Evolutionary conservation across 1,140 invertebrate species (phyloP).

Genomic region (Cydia pomonella): DNA sequence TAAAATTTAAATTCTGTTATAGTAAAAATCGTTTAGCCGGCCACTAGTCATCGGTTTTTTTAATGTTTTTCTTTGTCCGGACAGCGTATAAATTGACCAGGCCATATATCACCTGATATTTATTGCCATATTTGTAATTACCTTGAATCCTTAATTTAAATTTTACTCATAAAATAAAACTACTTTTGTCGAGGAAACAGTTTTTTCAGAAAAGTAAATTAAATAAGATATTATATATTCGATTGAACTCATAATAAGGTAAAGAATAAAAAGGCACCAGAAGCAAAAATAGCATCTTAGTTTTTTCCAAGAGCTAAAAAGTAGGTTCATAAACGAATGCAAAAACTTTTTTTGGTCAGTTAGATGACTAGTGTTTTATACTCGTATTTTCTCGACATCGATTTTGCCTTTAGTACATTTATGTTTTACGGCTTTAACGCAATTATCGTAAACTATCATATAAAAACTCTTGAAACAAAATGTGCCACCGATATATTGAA

Average conservation of each 20-base stretch:
- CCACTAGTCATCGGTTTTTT: conserved; percentile 68
- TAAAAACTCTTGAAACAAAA: too few species aligned
- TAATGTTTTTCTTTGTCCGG: conserved; percentile 61
- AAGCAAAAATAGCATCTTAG: not conserved
- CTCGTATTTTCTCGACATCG: too few species aligned
- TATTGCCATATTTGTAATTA: conserved; percentile 33
- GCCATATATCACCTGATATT: conserved; percentile 27
- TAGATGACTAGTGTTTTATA: too few species aligned
- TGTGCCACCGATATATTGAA: too few species aligned
- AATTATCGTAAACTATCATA: too few species aligned
- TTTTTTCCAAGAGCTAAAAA: not conserved
- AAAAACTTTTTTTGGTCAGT: not conserved
- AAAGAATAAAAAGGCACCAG: not conserved
- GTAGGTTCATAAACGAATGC: not conserved
- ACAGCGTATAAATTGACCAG: conserved; percentile 25
- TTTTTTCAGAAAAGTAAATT: not conserved
- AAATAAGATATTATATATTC: conserved; percentile 4
- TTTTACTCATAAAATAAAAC: conserved; percentile 17
- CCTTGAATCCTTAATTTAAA: conserved; percentile 30
- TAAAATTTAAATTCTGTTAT: conserved; percentile 57
- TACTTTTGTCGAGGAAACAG: not conserved
- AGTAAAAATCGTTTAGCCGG: conserved; percentile 58
- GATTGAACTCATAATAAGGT: not conserved
- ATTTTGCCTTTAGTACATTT: too few species aligned
- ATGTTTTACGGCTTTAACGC: too few species aligned